Conservation (phyloP, 2,113 vertebrate species). For the Leptocoma aspasia region DNA sequence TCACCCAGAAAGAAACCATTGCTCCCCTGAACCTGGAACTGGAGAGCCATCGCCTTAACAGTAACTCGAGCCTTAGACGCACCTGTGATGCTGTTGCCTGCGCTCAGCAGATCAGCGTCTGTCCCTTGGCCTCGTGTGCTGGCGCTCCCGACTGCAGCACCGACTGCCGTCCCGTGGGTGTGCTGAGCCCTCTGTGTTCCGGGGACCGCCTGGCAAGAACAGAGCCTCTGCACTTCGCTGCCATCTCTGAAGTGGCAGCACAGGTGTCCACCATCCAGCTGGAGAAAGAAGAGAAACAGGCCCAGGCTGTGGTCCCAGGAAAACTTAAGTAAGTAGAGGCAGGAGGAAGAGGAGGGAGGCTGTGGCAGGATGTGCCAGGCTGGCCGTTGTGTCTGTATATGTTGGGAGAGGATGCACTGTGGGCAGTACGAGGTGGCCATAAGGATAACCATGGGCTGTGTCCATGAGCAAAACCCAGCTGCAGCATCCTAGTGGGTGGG, state of each 20-base stretch:
- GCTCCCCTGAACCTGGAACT: background rate
- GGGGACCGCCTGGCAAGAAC: background rate
- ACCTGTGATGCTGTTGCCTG: background rate
- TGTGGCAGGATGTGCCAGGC: background rate
- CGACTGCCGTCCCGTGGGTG: fast-evolving
- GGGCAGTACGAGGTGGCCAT: fast-evolving
- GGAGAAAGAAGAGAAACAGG: slow-evolving; percentile 37
- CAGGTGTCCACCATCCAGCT: slow-evolving; percentile 83
- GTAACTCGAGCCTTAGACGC: background rate
- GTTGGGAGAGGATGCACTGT: background rate
- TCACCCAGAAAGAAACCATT: background rate
- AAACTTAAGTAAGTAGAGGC: background rate
- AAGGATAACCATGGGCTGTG: background rate
- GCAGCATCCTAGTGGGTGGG: background rate
- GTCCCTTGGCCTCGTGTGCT: background rate
- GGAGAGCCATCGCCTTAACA: background rate
- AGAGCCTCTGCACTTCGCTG: background rate
- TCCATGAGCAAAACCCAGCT: background rate
- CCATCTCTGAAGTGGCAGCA: slow-evolving; percentile 73
- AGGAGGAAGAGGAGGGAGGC: background rate
- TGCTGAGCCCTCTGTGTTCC: background rate
- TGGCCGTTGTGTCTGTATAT: fast-evolving
- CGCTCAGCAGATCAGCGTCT: background rate
- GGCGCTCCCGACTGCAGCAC: background rate
- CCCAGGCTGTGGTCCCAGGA: background rate